A percentile compares a stretch with the other conserved stretches of the same genome.
These are phyloP conservation scores for Chrosomus eos DNA, from an alignment of 2,797 vertebrate species.

Conservation along the genomic window DNA sequence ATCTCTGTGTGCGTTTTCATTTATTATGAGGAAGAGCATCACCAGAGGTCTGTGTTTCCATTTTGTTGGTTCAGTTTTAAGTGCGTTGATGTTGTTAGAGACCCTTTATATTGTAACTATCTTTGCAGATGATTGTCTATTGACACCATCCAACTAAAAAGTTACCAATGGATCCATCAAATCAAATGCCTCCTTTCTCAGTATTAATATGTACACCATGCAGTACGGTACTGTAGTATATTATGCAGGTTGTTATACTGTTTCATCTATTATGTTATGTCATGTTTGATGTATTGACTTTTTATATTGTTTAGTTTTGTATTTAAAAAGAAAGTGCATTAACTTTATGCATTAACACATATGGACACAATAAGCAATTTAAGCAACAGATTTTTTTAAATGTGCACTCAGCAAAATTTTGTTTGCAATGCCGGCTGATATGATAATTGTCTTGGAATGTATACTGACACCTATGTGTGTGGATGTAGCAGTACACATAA, in stretches of 20 bases:
- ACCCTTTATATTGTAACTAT: background rate
- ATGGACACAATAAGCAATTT: background rate
- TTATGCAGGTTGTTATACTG: background rate
- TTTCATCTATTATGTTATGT: background rate
- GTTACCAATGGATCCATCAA: slow-evolving; percentile 54
- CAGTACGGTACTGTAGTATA: background rate
- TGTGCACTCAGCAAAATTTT: background rate
- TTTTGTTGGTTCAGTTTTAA: background rate
- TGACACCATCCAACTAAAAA: slow-evolving; percentile 20
- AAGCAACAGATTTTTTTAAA: background rate
- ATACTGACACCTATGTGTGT: background rate
- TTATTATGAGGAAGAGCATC: background rate
- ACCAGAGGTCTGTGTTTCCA: background rate
- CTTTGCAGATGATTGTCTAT: background rate
- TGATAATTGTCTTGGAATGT: background rate
- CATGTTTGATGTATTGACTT: background rate
- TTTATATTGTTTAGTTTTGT: background rate
- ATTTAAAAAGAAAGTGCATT: background rate
- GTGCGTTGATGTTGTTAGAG: background rate
- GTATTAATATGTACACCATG: slow-evolving; percentile 1
- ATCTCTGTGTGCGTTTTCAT: background rate
- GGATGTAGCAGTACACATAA: background rate
- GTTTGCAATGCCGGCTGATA: background rate
- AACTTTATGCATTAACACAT: background rate
- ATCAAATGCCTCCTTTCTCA: slow-evolving; percentile 25